These are phyloP conservation scores for Pseudopipra pipra DNA, from an alignment of 2,113 vertebrate species.

Conservation along the genomic window DNA sequence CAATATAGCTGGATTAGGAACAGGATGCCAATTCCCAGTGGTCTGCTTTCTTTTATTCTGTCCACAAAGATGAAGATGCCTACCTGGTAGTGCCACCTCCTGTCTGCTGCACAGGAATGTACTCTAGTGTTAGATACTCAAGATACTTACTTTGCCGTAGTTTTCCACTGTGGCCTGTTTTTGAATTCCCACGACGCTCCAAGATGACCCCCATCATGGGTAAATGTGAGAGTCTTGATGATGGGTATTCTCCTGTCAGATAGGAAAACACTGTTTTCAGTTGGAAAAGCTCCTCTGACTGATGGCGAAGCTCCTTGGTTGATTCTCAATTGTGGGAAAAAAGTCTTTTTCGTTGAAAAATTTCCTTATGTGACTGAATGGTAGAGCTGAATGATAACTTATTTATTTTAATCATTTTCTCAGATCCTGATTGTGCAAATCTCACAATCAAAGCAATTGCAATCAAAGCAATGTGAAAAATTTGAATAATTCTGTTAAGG, in stretches of 20 bases:
- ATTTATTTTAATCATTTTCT: neutral
- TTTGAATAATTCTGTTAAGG: neutral
- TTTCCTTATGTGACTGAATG: neutral
- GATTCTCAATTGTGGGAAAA: neutral
- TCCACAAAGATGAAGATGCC: neutral
- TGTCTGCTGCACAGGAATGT: neutral
- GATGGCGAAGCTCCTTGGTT: neutral
- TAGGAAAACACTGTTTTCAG: neutral
- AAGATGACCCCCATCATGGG: fast-evolving
- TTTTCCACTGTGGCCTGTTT: neutral
- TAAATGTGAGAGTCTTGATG: neutral
- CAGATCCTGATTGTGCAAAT: neutral
- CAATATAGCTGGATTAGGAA: neutral
- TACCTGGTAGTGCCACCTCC: neutral
- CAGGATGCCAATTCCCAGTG: neutral
- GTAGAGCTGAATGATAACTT: neutral
- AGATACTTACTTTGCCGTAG: neutral
- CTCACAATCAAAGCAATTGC: neutral
- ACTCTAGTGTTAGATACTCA: neutral
- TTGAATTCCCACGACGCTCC: neutral
- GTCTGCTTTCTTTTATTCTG: neutral
- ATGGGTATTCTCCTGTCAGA: neutral
- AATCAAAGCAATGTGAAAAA: neutral
- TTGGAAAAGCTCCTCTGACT: neutral
- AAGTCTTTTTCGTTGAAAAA: neutral